Percentiles rank a stretch among this genome's conserved stretches.
Evolutionary conservation across 2,888 invertebrate genomes (phyloP).

Genomic region (Beris morrisii): DNA sequence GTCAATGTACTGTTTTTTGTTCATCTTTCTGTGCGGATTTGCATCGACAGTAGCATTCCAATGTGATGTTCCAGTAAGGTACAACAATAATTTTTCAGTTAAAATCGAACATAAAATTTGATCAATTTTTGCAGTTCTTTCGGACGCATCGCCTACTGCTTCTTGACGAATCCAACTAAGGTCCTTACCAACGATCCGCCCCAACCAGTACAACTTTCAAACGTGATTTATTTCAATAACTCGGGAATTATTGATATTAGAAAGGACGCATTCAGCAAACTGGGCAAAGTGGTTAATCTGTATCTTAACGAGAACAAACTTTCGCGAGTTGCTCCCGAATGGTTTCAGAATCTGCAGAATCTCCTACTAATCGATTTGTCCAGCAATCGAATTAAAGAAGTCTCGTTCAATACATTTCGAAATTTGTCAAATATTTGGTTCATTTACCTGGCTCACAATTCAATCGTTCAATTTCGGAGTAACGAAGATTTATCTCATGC

Average conservation of each 20-base stretch:
- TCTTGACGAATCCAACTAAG: no score
- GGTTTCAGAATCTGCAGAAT: background rate
- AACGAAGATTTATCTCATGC: background rate
- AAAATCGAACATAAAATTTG: no score
- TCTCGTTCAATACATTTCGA: background rate
- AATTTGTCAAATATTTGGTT: background rate
- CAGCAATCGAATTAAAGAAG: background rate
- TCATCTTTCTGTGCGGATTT: no score
- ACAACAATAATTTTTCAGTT: no score
- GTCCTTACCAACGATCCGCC: no score
- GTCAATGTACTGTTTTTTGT: no score
- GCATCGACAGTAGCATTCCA: no score
- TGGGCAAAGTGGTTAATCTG: background rate
- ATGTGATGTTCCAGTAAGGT: no score
- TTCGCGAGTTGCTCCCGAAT: background rate
- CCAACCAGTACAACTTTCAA: no score
- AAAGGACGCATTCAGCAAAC: background rate
- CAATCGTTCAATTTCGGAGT: background rate
- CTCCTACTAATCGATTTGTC: background rate
- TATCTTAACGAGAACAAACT: conserved; percentile 11
- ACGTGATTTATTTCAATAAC: conserved; percentile 3
- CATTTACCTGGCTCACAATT: conserved; percentile 7
- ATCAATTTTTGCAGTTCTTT: no score
- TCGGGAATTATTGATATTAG: background rate
- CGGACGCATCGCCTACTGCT: no score